Percentiles rank a stretch among this genome's conserved stretches.
Conservation (phyloP, 2,113 vertebrate species). For the Carettochelys insculpta region DNA sequence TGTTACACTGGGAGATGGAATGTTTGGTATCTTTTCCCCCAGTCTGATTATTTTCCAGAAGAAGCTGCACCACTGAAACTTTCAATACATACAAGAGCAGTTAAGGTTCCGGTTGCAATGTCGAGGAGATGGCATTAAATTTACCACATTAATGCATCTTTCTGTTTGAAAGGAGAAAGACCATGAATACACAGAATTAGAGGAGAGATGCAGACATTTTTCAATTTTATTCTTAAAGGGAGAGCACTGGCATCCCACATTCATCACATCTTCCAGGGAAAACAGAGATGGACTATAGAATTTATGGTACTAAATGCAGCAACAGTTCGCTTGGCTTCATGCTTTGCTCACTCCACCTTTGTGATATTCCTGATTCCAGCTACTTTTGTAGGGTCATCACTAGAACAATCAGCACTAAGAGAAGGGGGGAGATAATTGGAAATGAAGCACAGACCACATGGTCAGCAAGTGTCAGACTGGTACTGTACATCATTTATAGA, state of each 20-base stretch:
- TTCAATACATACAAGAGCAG: neutral
- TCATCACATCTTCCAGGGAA: constrained; percentile 41
- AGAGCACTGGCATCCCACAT: constrained; percentile 26
- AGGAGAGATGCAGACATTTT: constrained; percentile 28
- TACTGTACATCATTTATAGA: neutral
- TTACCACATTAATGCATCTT: neutral
- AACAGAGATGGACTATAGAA: constrained; percentile 1
- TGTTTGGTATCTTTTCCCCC: neutral
- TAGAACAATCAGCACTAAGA: constrained; percentile 39
- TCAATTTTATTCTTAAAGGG: constrained; percentile 61
- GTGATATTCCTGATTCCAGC: constrained; percentile 57
- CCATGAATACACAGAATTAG: neutral
- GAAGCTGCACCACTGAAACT: neutral
- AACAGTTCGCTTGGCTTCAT: constrained; percentile 28
- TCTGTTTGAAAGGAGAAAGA: neutral
- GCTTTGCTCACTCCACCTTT: constrained; percentile 33
- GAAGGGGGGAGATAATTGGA: constrained; percentile 26
- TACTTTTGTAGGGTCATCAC: constrained; percentile 33
- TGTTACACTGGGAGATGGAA: neutral
- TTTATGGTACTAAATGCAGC: constrained; percentile 8
- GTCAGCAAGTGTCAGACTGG: constrained; percentile 12
- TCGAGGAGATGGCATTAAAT: neutral
- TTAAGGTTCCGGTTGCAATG: neutral
- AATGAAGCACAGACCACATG: constrained; percentile 22
- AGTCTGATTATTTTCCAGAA: neutral